Evolutionary conservation across 1,140 invertebrate genomes (phyloP).

Genomic region (Lutraria rhynchaena): DNA sequence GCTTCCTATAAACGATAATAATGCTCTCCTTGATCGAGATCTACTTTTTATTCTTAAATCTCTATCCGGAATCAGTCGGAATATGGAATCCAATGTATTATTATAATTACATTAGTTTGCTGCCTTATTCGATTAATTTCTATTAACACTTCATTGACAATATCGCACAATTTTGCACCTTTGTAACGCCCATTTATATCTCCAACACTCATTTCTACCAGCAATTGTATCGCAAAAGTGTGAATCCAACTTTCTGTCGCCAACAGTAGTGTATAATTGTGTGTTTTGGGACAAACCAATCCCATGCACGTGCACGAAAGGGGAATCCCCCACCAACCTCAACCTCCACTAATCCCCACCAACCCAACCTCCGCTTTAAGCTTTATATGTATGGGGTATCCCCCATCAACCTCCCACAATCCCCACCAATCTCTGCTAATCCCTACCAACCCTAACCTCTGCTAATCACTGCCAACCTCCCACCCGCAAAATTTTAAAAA

Average conservation of each 20-base stretch:
- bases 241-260: constrained; percentile 10
- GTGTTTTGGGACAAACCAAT: no score
- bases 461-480: no score
- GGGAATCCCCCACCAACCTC: no score
- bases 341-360: no score
- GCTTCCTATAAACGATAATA: not conserved
- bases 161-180: not conserved
- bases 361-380: no score
- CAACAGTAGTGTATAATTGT: no score
- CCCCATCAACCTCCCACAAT: no score
- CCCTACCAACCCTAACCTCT: no score
- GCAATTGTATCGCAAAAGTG: constrained; percentile 22
- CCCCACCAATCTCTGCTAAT: no score
- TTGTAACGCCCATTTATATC: not conserved
- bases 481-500: no score
- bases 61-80: not conserved
- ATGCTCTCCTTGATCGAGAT: not conserved
- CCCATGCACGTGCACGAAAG: no score
- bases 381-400: no score
- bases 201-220: not conserved
- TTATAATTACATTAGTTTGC: not conserved
- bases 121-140: constrained; percentile 15
- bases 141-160: constrained; percentile 5
- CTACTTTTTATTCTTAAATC: not conserved
- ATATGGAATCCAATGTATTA: not conserved